Percentiles rank a stretch among this genome's conserved stretches.
These are phyloP conservation scores for Cyprinodon brontotheroides DNA, from an alignment of 2,113 vertebrate species.

Conservation along the genomic window DNA sequence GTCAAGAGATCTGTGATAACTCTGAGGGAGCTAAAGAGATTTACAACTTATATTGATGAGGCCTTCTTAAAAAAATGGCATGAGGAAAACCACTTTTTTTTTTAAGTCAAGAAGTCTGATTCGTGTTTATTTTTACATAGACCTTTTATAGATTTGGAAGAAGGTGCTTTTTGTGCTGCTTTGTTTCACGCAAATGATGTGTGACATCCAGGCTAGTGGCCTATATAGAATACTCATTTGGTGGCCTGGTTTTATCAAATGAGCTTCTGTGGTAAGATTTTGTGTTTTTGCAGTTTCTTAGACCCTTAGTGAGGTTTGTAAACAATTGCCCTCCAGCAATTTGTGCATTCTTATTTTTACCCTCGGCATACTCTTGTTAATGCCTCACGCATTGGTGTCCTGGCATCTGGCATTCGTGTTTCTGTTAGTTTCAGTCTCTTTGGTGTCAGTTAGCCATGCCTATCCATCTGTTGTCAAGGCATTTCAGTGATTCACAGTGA, in stretches of 20 bases:
- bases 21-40: too few species aligned
- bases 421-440: constrained; percentile 25
- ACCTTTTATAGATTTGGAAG: too few species aligned
- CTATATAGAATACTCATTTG: constrained; percentile 55
- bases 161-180: constrained; percentile 26
- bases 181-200: constrained; percentile 32
- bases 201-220: constrained; percentile 56
- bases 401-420: constrained; percentile 18
- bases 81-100: too few species aligned
- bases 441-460: constrained; percentile 41
- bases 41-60: too few species aligned
- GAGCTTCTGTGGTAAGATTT: constrained; percentile 36
- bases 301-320: constrained; percentile 42
- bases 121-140: too few species aligned
- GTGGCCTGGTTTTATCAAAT: constrained; percentile 43
- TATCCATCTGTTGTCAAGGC: constrained; percentile 58
- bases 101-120: too few species aligned
- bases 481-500: constrained; percentile 65
- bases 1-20: too few species aligned
- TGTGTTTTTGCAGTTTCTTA: constrained; percentile 26
- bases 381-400: background rate
- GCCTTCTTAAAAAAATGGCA: too few species aligned
- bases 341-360: constrained; percentile 5
- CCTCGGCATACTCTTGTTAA: background rate
- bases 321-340: constrained; percentile 31